Evolutionary conservation across 2,888 invertebrate genomes (phyloP).

Genomic region (Nomada lathburiana): DNA sequence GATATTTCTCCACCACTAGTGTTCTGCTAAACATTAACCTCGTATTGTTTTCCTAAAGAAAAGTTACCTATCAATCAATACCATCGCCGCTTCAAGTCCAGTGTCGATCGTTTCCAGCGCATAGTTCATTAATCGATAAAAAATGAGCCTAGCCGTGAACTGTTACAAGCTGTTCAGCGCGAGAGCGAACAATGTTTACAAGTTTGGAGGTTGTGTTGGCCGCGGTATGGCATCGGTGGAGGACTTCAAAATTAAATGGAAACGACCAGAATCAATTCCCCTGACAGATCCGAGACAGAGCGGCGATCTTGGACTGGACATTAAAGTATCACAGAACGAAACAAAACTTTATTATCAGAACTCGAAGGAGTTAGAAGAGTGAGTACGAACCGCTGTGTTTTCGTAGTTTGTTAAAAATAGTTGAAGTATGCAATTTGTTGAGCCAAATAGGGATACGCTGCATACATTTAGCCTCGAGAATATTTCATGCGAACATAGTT

Average conservation of each 20-base stretch:
- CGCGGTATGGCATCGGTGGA: slow-evolving; percentile 85
- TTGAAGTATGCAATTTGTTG: neutral
- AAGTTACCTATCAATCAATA: neutral
- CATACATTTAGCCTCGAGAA: too few species aligned
- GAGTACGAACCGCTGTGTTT: slow-evolving; percentile 75
- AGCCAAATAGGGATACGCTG: too few species aligned
- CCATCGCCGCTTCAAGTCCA: neutral
- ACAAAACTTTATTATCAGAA: slow-evolving; percentile 86
- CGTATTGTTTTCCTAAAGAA: too few species aligned
- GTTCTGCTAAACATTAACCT: too few species aligned
- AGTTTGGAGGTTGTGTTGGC: slow-evolving; percentile 55
- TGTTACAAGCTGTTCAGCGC: neutral
- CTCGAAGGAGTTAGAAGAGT: slow-evolving; percentile 90
- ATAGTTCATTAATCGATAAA: neutral
- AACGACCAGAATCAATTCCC: slow-evolving; percentile 89
- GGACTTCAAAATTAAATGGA: slow-evolving; percentile 90
- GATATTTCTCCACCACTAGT: too few species aligned
- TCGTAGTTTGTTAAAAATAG: neutral
- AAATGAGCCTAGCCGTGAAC: slow-evolving; percentile 29
- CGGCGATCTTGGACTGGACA: slow-evolving; percentile 88
- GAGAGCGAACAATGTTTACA: slow-evolving; percentile 16
- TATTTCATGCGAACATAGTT: too few species aligned
- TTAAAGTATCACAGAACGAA: slow-evolving; percentile 86
- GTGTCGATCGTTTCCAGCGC: neutral
- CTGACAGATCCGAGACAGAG: slow-evolving; percentile 88